Evolutionary conservation across 1,140 invertebrate species (phyloP), one percentile per base, ranked within the genome.

Genomic region (Ephestia elutella): DNA sequence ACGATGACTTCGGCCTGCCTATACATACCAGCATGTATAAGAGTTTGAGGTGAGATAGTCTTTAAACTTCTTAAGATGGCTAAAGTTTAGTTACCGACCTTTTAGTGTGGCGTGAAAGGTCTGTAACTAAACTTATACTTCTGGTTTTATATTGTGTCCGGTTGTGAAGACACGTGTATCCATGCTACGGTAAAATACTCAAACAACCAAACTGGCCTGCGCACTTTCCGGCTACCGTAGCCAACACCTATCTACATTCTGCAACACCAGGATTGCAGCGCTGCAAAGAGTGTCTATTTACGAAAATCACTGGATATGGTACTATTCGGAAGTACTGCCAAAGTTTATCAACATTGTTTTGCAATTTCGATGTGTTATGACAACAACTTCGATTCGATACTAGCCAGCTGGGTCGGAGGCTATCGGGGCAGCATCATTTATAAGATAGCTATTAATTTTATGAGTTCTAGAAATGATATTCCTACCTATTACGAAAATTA

Each of bases 1-100:
- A 90, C 44, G 93, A 96, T 78, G 85, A 92, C 65, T 92, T 94
- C 83, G 94, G 94, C 7, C 87, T 95, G 21, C 94, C 95, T 1
- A 92, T 97, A 48, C 96, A 97, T 77, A 94, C 95, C 28, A 96
- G 95, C 84, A 97, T 97, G 94, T 97, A 97, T 78, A 92, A 94
- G 78, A 93, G 93, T 70, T 86, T 97, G 11, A 93, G 92, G 95
- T 96, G 87, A 82, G 67, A 19, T 18, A 32, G 1, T 32, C 3
- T 28, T 28, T 28, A 8, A n/a, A n/a, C n/a, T n/a, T 28, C 25
- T 28, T 5, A 3, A 8, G 25, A 8, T 8, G 25, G 25, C 25
- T n/a, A n/a, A n/a, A n/a, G n/a, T n/a, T n/a, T n/a, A n/a, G n/a
- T n/a, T n/a, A 8, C 3, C 8, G 25, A 28, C 3, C 25, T 5